These are phyloP conservation scores for Pollachius pollachius DNA, from an alignment of 2,113 vertebrate species.

Conservation along the genomic window DNA sequence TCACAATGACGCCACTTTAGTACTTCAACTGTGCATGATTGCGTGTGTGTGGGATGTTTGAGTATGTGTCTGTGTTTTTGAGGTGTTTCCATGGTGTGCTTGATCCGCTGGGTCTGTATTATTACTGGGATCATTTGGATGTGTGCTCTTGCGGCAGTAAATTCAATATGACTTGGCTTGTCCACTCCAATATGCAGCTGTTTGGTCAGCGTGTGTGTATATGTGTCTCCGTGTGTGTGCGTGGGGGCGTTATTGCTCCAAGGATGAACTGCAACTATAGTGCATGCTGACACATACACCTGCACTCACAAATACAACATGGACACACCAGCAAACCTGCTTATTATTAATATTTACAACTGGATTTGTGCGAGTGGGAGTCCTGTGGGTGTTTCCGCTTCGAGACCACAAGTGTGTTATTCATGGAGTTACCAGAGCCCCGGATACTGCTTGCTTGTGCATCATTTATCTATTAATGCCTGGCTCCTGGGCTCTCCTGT, in stretches of 20 bases:
- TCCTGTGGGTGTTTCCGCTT: no score
- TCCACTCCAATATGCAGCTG: constrained; percentile 40
- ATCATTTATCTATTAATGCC: constrained; percentile 14
- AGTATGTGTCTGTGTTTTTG: background rate
- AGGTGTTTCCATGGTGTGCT: constrained; percentile 1
- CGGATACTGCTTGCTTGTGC: constrained; percentile 33
- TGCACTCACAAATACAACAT: no score
- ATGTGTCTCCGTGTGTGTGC: constrained; percentile 22
- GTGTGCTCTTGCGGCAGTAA: constrained; percentile 28
- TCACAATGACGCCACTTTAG: no score
- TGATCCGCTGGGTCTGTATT: constrained; percentile 12
- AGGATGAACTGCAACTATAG: background rate
- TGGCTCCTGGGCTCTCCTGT: constrained; percentile 1
- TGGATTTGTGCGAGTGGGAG: no score
- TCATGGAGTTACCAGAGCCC: constrained; percentile 13
- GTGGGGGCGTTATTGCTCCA: constrained; percentile 21
- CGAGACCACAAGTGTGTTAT: constrained; percentile 12
- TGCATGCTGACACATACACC: background rate
- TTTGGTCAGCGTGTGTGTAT: constrained; percentile 3
- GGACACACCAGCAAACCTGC: no score
- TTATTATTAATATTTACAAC: no score
- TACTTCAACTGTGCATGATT: no score
- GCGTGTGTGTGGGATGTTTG: no score
- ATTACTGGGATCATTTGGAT: constrained; percentile 28
- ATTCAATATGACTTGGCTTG: constrained; percentile 29